These are phyloP conservation scores for Montipora sp. DNA, from an alignment of 64 coral and sea anemone genomes.

Conservation along the genomic window DNA sequence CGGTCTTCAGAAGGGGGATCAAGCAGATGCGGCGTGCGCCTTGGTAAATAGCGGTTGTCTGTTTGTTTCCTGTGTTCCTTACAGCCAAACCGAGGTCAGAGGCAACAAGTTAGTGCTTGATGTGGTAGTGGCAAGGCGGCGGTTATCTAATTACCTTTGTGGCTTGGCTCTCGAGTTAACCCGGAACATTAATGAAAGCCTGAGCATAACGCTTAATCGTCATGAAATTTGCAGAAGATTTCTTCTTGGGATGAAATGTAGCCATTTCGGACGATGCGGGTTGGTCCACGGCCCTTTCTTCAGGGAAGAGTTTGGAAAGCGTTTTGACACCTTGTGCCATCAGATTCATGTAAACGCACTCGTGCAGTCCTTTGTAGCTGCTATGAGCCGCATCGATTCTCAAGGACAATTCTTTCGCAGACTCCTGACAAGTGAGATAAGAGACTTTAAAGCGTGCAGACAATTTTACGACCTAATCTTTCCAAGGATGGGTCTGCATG, in stretches of 20 bases:
- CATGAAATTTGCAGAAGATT: constrained; percentile 42
- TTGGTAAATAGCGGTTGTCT: constrained; percentile 49
- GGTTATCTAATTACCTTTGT: constrained; percentile 43
- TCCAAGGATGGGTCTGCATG: constrained; percentile 65
- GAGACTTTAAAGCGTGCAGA: constrained; percentile 44
- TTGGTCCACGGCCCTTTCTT: constrained; percentile 16
- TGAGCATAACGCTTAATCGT: not conserved
- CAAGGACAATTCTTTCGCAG: constrained; percentile 19
- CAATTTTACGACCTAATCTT: constrained; percentile 68
- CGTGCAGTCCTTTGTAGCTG: constrained; percentile 39
- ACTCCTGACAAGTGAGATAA: constrained; percentile 32
- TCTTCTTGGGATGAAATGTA: constrained; percentile 18
- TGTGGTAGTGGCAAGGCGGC: constrained; percentile 42
- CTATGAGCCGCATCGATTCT: constrained; percentile 22
- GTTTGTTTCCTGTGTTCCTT: constrained; percentile 16
- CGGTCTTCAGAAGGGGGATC: constrained; percentile 47
- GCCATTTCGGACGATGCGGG: constrained; percentile 13
- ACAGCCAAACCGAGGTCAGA: constrained; percentile 14
- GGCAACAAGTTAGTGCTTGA: constrained; percentile 41
- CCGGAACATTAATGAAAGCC: constrained; percentile 19
- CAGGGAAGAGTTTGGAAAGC: constrained; percentile 48
- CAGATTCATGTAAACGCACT: constrained; percentile 58
- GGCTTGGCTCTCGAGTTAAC: constrained; percentile 38
- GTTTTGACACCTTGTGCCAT: constrained; percentile 48
- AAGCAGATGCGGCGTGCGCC: constrained; percentile 40